Conservation (phyloP, 2,888 invertebrate species). For the Pedicia rivosa region DNA sequence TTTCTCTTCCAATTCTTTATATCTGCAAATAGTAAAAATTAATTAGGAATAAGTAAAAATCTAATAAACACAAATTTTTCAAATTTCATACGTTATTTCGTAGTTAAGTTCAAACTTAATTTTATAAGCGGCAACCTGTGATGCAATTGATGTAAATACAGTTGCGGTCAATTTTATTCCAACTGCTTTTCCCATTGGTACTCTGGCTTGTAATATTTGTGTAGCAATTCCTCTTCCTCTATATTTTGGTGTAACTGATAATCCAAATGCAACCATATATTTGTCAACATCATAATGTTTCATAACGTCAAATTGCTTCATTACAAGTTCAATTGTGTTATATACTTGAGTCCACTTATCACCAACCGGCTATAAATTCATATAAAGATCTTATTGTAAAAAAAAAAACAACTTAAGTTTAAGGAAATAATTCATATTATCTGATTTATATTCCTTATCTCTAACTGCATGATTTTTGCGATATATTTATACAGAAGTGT, state of each 20-base stretch:
- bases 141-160: constrained; percentile 5
- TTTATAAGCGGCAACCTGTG: constrained; percentile 4
- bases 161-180: constrained; percentile 22
- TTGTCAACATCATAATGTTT: constrained; percentile 27
- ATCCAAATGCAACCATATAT: constrained; percentile 33
- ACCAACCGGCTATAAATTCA: not conserved
- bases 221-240: constrained; percentile 32
- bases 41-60: too few species aligned
- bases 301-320: constrained; percentile 30
- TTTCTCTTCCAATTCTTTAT: not conserved
- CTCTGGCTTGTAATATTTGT: constrained; percentile 27
- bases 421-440: too few species aligned
- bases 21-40: too few species aligned
- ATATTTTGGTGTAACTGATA: constrained; percentile 33
- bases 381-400: too few species aligned
- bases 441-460: too few species aligned
- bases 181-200: constrained; percentile 34
- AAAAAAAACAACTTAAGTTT: too few species aligned
- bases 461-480: too few species aligned
- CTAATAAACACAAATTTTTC: too few species aligned
- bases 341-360: not conserved
- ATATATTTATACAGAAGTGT: too few species aligned
- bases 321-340: constrained; percentile 15
- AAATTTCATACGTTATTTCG: not conserved
- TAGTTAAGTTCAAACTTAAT: not conserved